These are phyloP conservation scores for Lagodon rhomboides DNA, from an alignment of 2,797 vertebrate genomes.

Conservation along the genomic window DNA sequence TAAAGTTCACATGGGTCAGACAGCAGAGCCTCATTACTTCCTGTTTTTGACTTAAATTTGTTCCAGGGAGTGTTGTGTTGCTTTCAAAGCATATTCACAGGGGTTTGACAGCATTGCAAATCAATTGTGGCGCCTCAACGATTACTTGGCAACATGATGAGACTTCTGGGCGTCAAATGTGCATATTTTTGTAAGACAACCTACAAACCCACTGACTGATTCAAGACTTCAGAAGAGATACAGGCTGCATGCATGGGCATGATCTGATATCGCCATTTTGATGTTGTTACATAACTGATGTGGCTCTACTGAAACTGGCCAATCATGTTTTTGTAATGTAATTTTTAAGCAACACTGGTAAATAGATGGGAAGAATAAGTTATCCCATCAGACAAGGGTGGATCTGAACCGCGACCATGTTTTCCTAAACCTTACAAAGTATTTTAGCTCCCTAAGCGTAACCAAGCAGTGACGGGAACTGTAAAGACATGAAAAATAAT, in stretches of 20 bases:
- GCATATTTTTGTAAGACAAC: not conserved
- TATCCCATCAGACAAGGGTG: no score
- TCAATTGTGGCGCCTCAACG: not conserved
- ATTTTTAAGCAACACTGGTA: no score
- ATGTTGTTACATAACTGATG: no score
- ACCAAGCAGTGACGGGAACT: no score
- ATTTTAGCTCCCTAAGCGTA: no score
- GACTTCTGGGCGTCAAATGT: not conserved
- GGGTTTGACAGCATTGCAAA: not conserved
- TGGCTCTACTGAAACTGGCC: no score
- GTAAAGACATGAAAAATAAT: no score
- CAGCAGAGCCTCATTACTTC: conserved; percentile 1
- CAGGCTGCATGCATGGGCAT: not conserved
- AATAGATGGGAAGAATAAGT: no score
- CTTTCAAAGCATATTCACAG: not conserved
- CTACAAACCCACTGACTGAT: not conserved
- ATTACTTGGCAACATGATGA: conserved; percentile 4
- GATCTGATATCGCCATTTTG: no score
- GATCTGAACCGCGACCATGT: no score
- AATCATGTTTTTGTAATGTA: no score
- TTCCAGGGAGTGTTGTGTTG: not conserved
- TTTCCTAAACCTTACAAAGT: no score
- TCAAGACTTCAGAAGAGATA: not conserved
- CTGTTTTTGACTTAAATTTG: not conserved
- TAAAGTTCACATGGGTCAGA: conserved; percentile 23